Percentiles rank a stretch among this genome's conserved stretches.
These are phyloP conservation scores for Heteractis magnifica DNA, from an alignment of 92 coral and sea anemone genomes.

Conservation along the genomic window DNA sequence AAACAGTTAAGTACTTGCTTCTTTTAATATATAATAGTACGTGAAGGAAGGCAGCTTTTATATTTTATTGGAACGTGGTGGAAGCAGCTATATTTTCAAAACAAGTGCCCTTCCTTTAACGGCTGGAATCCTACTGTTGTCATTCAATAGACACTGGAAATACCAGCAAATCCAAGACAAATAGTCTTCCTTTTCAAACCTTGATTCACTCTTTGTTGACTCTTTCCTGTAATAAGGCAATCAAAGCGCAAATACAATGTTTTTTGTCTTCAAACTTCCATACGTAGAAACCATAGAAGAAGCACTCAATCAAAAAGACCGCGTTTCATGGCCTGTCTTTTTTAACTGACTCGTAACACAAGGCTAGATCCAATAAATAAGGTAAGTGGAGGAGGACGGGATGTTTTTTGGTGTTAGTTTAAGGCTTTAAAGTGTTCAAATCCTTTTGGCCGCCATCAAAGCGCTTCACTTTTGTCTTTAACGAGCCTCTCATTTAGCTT, in stretches of 20 bases:
- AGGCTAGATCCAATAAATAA: neutral
- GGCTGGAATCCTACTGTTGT: constrained; percentile 16
- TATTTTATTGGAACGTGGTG: neutral
- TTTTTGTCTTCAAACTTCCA: constrained; percentile 14
- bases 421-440: constrained; percentile 34
- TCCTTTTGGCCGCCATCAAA: constrained; percentile 45
- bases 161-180: neutral
- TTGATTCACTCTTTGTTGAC: constrained; percentile 11
- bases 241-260: constrained; percentile 21
- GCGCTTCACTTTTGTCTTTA: constrained; percentile 50
- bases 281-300: constrained; percentile 25
- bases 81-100: constrained; percentile 1
- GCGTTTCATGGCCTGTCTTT: constrained; percentile 23
- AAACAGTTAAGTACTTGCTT: neutral
- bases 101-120: neutral
- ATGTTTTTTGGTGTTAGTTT: neutral
- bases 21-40: neutral
- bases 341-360: constrained; percentile 3
- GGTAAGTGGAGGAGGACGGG: neutral
- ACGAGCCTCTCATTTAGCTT: constrained; percentile 65
- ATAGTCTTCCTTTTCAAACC: constrained; percentile 11
- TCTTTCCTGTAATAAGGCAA: constrained; percentile 21
- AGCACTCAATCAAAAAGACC: constrained; percentile 1
- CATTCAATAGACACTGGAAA: neutral
- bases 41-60: neutral